Conservation (phyloP, 2,113 vertebrate species). For the Apodemus speciosus region DNA sequence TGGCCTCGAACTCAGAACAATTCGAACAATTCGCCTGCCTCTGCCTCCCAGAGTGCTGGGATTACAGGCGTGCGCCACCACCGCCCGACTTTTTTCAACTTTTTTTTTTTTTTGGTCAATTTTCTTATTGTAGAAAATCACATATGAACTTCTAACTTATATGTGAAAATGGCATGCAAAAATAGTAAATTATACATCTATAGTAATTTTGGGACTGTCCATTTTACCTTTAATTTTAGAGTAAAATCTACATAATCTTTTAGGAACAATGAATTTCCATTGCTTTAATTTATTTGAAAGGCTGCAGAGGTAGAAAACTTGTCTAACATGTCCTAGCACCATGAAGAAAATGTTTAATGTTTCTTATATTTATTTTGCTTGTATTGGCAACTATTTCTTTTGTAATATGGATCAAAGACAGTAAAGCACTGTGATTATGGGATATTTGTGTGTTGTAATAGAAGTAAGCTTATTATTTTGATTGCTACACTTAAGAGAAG, state of each 20-base stretch:
- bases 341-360: neutral
- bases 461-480: neutral
- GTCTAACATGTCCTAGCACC: neutral
- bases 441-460: neutral
- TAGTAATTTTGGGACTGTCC: slow-evolving; percentile 30
- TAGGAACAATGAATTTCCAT: slow-evolving; percentile 32
- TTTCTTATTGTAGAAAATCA: neutral
- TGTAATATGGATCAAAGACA: neutral
- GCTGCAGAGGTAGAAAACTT: neutral
- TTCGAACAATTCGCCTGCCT: too few relatives aligned
- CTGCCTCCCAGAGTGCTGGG: too few relatives aligned
- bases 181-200: neutral
- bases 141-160: slow-evolving; percentile 29
- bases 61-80: too few relatives aligned
- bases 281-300: slow-evolving; percentile 41
- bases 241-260: slow-evolving; percentile 47
- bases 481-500: neutral
- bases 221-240: slow-evolving; percentile 34
- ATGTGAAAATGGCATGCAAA: slow-evolving; percentile 32
- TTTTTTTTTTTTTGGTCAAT: too few relatives aligned
- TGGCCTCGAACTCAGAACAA: too few relatives aligned
- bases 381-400: neutral
- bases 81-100: too few relatives aligned
- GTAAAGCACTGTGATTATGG: slow-evolving; percentile 37
- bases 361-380: neutral